phyloP scores from a whole-genome alignment of 2,113 vertebrate genomes.

The Boulengeromyrus knoepffleri region DNA sequence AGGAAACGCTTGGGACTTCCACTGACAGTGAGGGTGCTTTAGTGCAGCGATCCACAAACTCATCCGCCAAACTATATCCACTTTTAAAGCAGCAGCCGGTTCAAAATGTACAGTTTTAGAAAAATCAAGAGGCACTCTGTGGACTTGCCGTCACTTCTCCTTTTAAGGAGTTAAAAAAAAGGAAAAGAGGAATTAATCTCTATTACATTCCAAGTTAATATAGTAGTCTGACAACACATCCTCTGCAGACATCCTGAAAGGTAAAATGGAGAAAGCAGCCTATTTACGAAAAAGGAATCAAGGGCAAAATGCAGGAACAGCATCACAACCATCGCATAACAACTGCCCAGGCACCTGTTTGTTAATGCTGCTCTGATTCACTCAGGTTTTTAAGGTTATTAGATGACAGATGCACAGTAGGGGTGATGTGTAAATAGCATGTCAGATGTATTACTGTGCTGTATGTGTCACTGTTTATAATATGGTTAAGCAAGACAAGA shows the following conservation, averaged over 20 bases:
- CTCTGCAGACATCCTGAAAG: neutral
- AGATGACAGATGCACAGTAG: neutral
- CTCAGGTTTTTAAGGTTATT: neutral
- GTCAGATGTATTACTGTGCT: neutral
- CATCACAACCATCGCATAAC: neutral
- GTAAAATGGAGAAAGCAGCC: conserved; percentile 10
- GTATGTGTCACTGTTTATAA: neutral
- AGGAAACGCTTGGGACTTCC: conserved; percentile 29
- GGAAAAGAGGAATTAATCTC: conserved; percentile 28
- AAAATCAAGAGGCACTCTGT: conserved; percentile 45
- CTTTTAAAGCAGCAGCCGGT: conserved; percentile 43
- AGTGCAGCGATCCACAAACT: conserved; percentile 44
- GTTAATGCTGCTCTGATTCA: neutral
- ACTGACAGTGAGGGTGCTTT: conserved; percentile 24
- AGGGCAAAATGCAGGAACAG: neutral
- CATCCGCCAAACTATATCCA: conserved; percentile 18
- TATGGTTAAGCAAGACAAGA: neutral
- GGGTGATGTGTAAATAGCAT: neutral
- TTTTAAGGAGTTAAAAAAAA: conserved; percentile 35
- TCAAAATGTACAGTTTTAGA: conserved; percentile 51
- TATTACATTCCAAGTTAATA: conserved; percentile 31
- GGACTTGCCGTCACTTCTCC: conserved; percentile 40
- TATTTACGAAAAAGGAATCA: neutral
- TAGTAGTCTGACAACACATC: conserved; percentile 32
- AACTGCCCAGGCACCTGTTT: neutral